Percentiles rank a stretch among this genome's conserved stretches.
Evolutionary conservation across 1,140 invertebrate species (phyloP).

Genomic region (Drosophila repleta): DNA sequence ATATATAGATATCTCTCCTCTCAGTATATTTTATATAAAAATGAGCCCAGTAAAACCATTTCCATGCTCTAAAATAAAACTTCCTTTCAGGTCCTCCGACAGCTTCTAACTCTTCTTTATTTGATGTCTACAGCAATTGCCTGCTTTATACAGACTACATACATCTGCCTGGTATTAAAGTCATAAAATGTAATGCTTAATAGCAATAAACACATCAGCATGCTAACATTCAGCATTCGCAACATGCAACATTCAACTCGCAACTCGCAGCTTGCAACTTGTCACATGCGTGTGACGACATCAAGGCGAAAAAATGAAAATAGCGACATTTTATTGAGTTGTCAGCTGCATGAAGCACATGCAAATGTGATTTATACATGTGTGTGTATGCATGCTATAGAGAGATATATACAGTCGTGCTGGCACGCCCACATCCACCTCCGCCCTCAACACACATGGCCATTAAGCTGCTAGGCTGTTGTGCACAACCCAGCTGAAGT

Average conservation of each 20-base stretch:
- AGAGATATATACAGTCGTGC: constrained; percentile 17
- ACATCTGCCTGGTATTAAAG: constrained; percentile 58
- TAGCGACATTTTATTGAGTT: constrained; percentile 81
- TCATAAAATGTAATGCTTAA: constrained; percentile 64
- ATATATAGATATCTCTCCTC: too few relatives aligned
- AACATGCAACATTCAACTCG: constrained; percentile 39
- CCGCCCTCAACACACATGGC: constrained; percentile 12
- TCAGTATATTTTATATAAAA: too few relatives aligned
- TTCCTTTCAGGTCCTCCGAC: too few relatives aligned
- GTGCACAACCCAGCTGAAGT: constrained; percentile 36
- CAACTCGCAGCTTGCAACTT: constrained; percentile 41
- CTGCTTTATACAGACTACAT: neutral
- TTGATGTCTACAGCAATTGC: neutral
- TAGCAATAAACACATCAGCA: constrained; percentile 76
- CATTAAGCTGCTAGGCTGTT: constrained; percentile 10
- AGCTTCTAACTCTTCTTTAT: neutral
- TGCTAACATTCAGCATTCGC: constrained; percentile 34
- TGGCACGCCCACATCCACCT: constrained; percentile 57
- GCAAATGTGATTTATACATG: constrained; percentile 34
- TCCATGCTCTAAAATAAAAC: neutral
- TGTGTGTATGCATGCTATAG: constrained; percentile 25
- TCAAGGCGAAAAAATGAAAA: constrained; percentile 65
- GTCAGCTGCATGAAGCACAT: constrained; percentile 71
- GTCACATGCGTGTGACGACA: constrained; percentile 65
- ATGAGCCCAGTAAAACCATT: neutral